phyloP scores from a whole-genome alignment of 2,888 invertebrate species.

The Acanthosepion lycidas region DNA sequence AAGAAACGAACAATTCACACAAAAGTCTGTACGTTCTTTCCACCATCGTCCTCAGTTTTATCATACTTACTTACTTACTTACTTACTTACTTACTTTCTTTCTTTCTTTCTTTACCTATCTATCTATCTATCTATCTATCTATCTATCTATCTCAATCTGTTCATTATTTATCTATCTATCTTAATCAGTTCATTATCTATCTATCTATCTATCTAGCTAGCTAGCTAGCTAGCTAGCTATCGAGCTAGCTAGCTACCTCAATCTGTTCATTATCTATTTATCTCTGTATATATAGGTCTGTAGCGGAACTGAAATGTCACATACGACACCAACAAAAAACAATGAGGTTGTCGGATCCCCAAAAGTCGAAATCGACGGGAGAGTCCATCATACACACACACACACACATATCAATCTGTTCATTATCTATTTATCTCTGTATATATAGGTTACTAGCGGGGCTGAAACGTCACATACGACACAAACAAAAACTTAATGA shows the following conservation, averaged over 20 bases:
- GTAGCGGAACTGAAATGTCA: too few relatives aligned
- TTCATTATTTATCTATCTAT: neutral
- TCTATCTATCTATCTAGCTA: neutral
- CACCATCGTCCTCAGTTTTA: neutral
- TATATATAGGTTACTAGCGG: neutral
- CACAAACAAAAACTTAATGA: too few relatives aligned
- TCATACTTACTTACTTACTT: too few relatives aligned
- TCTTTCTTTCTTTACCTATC: neutral
- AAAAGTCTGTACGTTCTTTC: neutral
- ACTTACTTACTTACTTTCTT: neutral
- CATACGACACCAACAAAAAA: neutral
- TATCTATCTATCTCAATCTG: neutral
- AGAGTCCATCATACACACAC: too few relatives aligned
- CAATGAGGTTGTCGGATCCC: too few relatives aligned
- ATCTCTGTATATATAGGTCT: neutral
- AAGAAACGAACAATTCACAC: neutral
- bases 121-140: conserved; percentile 35
- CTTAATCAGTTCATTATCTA: neutral
- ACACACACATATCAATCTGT: too few relatives aligned
- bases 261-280: neutral
- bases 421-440: neutral
- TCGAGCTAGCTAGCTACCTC: neutral
- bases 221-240: neutral
- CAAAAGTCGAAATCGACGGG: too few relatives aligned
- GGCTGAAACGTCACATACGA: too few relatives aligned